A percentile compares a stretch with the other conserved stretches of the same genome.
These are phyloP conservation scores for Euzophera pinguis DNA, from an alignment of 2,888 invertebrate species.

Conservation along the genomic window DNA sequence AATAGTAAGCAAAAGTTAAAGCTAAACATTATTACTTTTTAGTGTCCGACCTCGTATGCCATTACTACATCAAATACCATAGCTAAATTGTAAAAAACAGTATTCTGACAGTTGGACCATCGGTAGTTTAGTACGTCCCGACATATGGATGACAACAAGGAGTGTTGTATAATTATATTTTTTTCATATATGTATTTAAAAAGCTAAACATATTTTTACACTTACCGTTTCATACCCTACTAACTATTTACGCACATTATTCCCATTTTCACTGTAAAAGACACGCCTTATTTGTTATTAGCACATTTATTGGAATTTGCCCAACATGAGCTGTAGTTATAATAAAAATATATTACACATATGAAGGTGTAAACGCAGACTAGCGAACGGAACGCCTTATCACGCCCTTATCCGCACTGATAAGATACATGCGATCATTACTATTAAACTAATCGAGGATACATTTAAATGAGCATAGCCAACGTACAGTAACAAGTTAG, in stretches of 20 bases:
- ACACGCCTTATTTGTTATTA: not conserved
- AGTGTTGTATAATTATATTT: not conserved
- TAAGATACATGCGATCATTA: slow-evolving; percentile 68
- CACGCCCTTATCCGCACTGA: slow-evolving; percentile 53
- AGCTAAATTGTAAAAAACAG: too few species aligned
- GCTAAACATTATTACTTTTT: too few species aligned
- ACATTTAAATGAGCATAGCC: slow-evolving; percentile 39
- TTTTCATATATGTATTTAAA: too few species aligned
- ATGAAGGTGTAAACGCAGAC: slow-evolving; percentile 41
- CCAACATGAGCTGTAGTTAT: not conserved
- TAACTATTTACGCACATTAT: not conserved
- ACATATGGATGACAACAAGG: too few species aligned
- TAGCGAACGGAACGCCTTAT: slow-evolving; percentile 48
- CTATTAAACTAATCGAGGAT: slow-evolving; percentile 60
- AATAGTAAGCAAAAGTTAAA: too few species aligned
- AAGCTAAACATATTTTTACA: too few species aligned
- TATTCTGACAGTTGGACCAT: not conserved
- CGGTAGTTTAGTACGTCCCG: too few species aligned
- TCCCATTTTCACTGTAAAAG: not conserved
- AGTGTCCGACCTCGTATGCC: too few species aligned
- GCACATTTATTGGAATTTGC: not conserved
- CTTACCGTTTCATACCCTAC: slow-evolving; percentile 6
- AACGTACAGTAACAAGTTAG: slow-evolving; percentile 16
- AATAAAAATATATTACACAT: slow-evolving; percentile 3
- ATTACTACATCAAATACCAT: too few species aligned